Evolutionary conservation across 2,797 vertebrate genomes (phyloP), one percentile per base, ranked within the genome.

Genomic region (Lophotriccus pileatus): DNA sequence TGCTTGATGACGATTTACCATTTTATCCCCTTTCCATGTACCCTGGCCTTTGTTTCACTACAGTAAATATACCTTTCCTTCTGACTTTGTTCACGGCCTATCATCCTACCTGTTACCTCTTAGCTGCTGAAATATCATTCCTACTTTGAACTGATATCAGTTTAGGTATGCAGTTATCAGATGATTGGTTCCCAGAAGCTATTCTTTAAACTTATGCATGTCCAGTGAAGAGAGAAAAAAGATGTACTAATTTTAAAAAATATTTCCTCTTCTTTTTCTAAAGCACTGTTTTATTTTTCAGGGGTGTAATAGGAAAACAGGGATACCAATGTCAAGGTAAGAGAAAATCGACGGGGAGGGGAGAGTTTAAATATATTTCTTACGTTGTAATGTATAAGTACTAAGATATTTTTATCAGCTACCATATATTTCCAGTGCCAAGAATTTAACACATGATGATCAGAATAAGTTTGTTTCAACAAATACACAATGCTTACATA

Each of bases 311-410:
- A 98, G 99, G 99, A 97, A 99, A 99, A 98, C 99, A 99, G 97
- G 99, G 99, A 93, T 99, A 99, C 98, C 99, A 99, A 87, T 99
- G 99, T 98, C 99, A 99, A 98, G 99, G 99, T 99, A 98, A 99
- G 99, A 97, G 93, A 97, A 96, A 82, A 66, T 77, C 49, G 50
- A 37, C 14, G 4, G 20, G 39, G 39, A n/a, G 21, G 34, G 17
- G 7, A 28, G 14, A 44, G 20, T 56, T 94, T 67, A 44, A 84
- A 72, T 70, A 2, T 20, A 37, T 49, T 22, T 81, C 22, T 67
- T 58, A 9, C 25, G 5, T 72, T 76, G 30, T 34, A 50, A 24
- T 34, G 9, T 25, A 6, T 36, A 62, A 90, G 30, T 52, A 70
- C n/a, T 80, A 25, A 53, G 7, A 9, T 67, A 11, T 19, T 79